These are phyloP conservation scores for Gallirallus australis DNA, from an alignment of 2,797 vertebrate species.

Conservation along the genomic window DNA sequence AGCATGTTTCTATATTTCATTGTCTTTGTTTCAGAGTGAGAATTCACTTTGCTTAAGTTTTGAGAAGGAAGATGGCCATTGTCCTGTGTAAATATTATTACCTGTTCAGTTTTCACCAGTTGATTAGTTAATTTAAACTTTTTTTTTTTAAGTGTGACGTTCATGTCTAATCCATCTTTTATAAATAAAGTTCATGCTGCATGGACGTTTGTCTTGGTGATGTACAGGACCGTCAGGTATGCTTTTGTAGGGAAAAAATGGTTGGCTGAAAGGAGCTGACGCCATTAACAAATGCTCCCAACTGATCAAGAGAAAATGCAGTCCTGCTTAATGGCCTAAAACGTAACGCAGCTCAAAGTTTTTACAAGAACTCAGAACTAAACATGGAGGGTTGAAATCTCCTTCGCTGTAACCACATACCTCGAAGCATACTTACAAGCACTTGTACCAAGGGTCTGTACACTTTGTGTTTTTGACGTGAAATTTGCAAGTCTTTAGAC, in stretches of 20 bases:
- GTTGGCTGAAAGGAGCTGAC: background rate
- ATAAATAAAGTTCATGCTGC: constrained; percentile 71
- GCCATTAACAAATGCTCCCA: background rate
- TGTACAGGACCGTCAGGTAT: background rate
- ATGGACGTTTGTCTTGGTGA: background rate
- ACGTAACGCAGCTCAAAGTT: background rate
- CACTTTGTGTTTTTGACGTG: background rate
- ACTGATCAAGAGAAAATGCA: background rate
- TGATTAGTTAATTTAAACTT: constrained; percentile 73
- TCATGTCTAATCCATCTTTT: constrained; percentile 48
- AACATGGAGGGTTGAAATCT: background rate
- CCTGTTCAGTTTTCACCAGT: background rate
- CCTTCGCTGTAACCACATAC: background rate
- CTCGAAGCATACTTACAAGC: background rate
- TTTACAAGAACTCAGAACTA: background rate
- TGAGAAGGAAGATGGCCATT: background rate
- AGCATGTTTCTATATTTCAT: constrained; percentile 39
- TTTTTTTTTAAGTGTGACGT: background rate
- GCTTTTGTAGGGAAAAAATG: background rate
- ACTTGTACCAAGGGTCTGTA: background rate
- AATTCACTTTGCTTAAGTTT: constrained; percentile 15
- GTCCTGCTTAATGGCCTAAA: background rate
- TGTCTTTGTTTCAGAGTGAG: constrained; percentile 59
- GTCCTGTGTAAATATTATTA: constrained; percentile 61
- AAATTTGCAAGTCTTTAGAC: background rate